Base-by-base conservation (phyloP, 2,797 vertebrate species). In the Karalla daura region DNA sequence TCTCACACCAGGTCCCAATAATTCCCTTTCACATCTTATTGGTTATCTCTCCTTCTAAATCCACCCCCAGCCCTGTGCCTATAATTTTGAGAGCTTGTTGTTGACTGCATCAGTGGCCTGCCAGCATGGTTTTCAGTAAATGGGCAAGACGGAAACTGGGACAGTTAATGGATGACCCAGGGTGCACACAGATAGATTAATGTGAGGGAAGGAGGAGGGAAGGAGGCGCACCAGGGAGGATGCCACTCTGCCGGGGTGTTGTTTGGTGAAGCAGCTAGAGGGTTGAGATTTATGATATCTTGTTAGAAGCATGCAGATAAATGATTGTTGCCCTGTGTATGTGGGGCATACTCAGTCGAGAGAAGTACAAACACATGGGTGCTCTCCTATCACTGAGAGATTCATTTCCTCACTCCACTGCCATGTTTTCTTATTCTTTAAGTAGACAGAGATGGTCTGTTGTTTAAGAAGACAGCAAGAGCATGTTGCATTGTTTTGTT, bases 221-320 rank as follows among this genome's bases (percentile, higher is more conserved):
- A 40, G 53, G 47, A 53, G 64, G 13, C 58, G 71, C 24, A 2
- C 23, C 30, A 44, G 36, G 27, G 70, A 70, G 43, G 78, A 71
- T 64, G 72, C 74, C 62, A 64, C 50, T 78, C 60, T 72, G 28
- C 30, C 58, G 74, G 47, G 71, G 51, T 70, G 74, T 63, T 74
- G 76, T 76, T 56, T 64, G 60, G 69, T 52, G 69, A 41, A 46
- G 79, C 40, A 36, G 70, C 65, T 3, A 47, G 17, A 81, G 47
- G 54, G 21, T 13, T 27, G 63, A 82, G 76, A 88, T 91, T 83
- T 81, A 86, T 79, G 79, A 82, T 47, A 46, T 62, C 73, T 79
- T 84, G 70, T 84, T 81, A 63, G 69, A 78, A 35, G 70, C n/a
- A 2, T 23, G 54, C 27, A 4, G 76, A 84, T 81, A 78, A 80